Percentiles rank a stretch among this genome's conserved stretches.
phyloP scores from a whole-genome alignment of 2,888 invertebrate species.

The Catocala fraxini region DNA sequence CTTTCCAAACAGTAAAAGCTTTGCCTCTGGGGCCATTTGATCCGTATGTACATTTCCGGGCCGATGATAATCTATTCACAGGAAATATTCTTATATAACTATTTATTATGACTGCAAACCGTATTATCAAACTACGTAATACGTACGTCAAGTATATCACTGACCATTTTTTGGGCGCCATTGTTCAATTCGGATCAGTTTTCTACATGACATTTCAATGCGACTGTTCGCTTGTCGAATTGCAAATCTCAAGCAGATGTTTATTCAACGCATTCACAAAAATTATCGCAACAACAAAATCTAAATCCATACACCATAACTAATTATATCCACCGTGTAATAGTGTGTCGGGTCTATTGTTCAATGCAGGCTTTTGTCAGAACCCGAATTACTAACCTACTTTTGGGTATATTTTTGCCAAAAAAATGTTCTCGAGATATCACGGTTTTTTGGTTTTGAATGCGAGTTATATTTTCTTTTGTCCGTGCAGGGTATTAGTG shows the following conservation, averaged over 20 bases:
- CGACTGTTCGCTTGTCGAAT: slow-evolving; percentile 76
- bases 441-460: slow-evolving; percentile 83
- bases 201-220: slow-evolving; percentile 84
- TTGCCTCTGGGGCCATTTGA: not conserved
- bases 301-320: slow-evolving; percentile 87
- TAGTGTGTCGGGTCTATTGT: slow-evolving; percentile 76
- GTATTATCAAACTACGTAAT: slow-evolving; percentile 36
- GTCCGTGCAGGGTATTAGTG: slow-evolving; percentile 73
- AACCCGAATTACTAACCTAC: slow-evolving; percentile 86
- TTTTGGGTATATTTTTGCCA: slow-evolving; percentile 81
- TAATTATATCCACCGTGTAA: slow-evolving; percentile 87
- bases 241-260: slow-evolving; percentile 83
- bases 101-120: slow-evolving; percentile 45
- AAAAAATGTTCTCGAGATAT: slow-evolving; percentile 78
- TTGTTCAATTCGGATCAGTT: slow-evolving; percentile 81
- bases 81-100: slow-evolving; percentile 27
- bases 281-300: slow-evolving; percentile 85
- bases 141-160: slow-evolving; percentile 43
- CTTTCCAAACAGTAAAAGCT: too few relatives aligned
- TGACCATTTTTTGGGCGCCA: slow-evolving; percentile 80
- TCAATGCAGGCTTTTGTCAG: slow-evolving; percentile 71
- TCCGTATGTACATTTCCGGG: slow-evolving; percentile 19
- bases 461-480: slow-evolving; percentile 81
- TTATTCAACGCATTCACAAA: slow-evolving; percentile 80
- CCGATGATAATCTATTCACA: slow-evolving; percentile 27